These are phyloP conservation scores for Cerastis rubricosa DNA, from an alignment of 2,888 invertebrate species.

Conservation along the genomic window DNA sequence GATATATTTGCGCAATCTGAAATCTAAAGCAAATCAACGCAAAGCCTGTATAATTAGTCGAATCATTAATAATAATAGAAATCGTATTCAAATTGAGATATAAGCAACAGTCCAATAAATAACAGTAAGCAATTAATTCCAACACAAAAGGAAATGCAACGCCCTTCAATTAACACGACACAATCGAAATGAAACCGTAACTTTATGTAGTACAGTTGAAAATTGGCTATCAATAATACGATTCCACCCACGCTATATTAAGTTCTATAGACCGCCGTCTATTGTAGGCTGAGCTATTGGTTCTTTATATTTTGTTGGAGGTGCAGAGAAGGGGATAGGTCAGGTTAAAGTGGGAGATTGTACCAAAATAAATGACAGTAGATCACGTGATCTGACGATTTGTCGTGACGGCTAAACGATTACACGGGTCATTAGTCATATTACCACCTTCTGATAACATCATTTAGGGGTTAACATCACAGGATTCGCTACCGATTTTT, in stretches of 20 bases:
- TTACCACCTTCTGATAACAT: constrained; percentile 88
- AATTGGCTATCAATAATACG: constrained; percentile 56
- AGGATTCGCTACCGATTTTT: constrained; percentile 74
- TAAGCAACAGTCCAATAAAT: constrained; percentile 74
- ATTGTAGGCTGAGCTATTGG: constrained; percentile 68
- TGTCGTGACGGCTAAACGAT: constrained; percentile 87
- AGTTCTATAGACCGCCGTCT: constrained; percentile 68
- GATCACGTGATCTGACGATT: constrained; percentile 88
- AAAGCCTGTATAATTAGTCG: constrained; percentile 56
- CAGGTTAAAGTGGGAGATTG: constrained; percentile 41
- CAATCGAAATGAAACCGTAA: constrained; percentile 60
- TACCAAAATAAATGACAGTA: constrained; percentile 81
- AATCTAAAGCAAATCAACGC: constrained; percentile 28
- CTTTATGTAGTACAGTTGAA: constrained; percentile 57
- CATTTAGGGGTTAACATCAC: constrained; percentile 75
- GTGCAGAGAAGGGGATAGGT: constrained; percentile 32
- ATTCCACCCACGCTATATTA: constrained; percentile 69
- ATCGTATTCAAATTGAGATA: constrained; percentile 72
- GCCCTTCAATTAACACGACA: constrained; percentile 68
- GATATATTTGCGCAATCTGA: constrained; percentile 40
- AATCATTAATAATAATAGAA: constrained; percentile 65
- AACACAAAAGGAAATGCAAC: constrained; percentile 76
- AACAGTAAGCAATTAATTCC: constrained; percentile 77
- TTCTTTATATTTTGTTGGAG: neutral
- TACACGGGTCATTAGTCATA: constrained; percentile 88